Evolutionary conservation across 2,888 invertebrate species (phyloP).

Genomic region (Andrena praecox): DNA sequence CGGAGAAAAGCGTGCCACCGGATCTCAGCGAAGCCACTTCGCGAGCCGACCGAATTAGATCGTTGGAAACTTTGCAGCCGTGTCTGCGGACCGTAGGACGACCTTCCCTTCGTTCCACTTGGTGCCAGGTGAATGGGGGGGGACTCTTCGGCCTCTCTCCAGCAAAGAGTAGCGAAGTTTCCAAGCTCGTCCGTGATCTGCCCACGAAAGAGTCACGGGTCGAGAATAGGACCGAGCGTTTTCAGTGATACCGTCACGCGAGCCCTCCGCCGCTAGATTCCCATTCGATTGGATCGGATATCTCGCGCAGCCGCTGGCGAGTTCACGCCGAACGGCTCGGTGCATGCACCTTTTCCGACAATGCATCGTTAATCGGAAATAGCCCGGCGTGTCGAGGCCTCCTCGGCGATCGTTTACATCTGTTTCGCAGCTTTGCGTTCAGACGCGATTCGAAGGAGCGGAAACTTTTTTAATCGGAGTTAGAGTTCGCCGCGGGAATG

Average conservation of each 20-base stretch:
- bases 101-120: slow-evolving; percentile 57
- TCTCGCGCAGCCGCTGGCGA: no score
- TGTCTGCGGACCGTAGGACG: slow-evolving; percentile 37
- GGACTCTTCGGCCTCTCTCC: neutral
- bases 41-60: slow-evolving; percentile 75
- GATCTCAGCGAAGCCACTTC: slow-evolving; percentile 69
- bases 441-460: neutral
- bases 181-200: neutral
- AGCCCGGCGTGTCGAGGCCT: no score
- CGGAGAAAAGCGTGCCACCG: slow-evolving; percentile 75
- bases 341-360: no score
- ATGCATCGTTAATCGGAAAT: no score
- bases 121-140: slow-evolving; percentile 29
- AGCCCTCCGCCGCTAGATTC: no score
- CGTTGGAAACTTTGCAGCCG: slow-evolving; percentile 52
- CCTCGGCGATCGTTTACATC: no score
- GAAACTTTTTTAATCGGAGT: neutral
- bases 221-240: no score
- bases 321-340: no score
- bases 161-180: neutral
- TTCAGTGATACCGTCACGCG: no score
- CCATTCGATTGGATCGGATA: no score
- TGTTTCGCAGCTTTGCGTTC: no score
- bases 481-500: neutral
- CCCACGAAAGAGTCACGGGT: no score